Evolutionary conservation across 2,797 vertebrate genomes (phyloP).

Genomic region (Setipinna tenuifilis): DNA sequence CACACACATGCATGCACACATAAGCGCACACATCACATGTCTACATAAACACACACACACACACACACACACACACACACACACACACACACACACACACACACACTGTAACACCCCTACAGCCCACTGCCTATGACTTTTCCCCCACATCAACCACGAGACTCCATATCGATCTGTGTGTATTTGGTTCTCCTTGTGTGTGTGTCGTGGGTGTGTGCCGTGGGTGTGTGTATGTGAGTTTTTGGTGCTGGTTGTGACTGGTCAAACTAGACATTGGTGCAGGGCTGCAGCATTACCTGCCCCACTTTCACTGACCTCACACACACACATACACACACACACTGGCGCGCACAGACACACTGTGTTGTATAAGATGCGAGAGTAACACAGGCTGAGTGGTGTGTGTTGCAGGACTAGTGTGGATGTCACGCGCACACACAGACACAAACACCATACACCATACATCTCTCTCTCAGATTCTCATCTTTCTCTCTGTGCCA

Average conservation of each 20-base stretch:
- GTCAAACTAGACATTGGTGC: conserved; percentile 31
- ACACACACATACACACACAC: background rate
- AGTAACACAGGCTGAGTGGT: background rate
- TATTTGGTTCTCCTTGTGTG: background rate
- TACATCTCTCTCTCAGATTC: too few relatives aligned
- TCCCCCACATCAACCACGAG: background rate
- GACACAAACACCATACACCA: background rate
- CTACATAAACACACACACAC: background rate
- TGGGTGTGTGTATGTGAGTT: background rate
- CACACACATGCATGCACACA: too few relatives aligned
- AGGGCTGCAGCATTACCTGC: conserved; percentile 30
- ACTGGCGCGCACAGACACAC: background rate
- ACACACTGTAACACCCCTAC: background rate
- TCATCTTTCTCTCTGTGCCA: background rate
- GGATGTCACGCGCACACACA: background rate
- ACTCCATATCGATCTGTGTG: background rate
- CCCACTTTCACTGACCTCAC: conserved; percentile 31
- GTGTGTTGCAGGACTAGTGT: background rate
- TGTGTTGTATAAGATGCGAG: background rate
- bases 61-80: too few relatives aligned
- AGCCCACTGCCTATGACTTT: background rate
- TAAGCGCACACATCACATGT: too few relatives aligned
- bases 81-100: background rate
- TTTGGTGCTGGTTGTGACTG: background rate
- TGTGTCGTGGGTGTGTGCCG: background rate